Percentiles rank a stretch among this genome's conserved stretches.
phyloP scores from a whole-genome alignment of 2,113 vertebrate genomes.

The Morone saxatilis region DNA sequence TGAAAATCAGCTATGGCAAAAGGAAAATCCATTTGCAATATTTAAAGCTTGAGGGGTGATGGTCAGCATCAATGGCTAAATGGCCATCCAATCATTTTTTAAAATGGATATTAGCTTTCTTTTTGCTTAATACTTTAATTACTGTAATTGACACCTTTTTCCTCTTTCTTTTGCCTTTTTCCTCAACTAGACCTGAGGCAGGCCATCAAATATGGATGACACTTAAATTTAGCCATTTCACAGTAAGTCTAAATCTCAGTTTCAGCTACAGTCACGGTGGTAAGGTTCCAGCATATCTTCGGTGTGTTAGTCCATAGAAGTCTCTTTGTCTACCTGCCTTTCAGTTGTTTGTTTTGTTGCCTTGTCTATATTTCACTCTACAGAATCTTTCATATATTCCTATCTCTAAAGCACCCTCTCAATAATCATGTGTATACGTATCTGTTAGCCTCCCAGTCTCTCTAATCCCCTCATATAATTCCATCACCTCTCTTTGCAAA shows the following conservation, averaged over 20 bases:
- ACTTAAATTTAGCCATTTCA: conserved; percentile 51
- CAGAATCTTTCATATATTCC: neutral
- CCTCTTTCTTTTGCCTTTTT: too few species aligned
- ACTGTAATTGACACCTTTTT: conserved; percentile 53
- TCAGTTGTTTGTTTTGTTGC: neutral
- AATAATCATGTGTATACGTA: neutral
- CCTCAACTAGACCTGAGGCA: conserved; percentile 29
- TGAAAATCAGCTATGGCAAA: conserved; percentile 35
- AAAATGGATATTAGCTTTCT: conserved; percentile 34
- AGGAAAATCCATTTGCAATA: conserved; percentile 55
- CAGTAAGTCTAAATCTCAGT: conserved; percentile 28
- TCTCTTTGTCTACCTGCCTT: neutral
- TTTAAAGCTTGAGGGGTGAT: conserved; percentile 59
- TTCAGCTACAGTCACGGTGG: conserved; percentile 4
- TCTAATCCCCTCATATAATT: neutral
- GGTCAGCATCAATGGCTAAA: conserved; percentile 48
- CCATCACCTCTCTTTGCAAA: neutral
- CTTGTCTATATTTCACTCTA: neutral
- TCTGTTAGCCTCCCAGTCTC: neutral
- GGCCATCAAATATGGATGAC: conserved; percentile 59
- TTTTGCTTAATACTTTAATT: conserved; percentile 45
- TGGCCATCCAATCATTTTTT: conserved; percentile 40
- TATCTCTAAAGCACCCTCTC: neutral
- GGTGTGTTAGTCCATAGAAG: neutral
- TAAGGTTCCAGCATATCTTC: neutral